These are phyloP conservation scores for Eurytoma adleriae DNA, from an alignment of 2,888 invertebrate genomes.

Conservation along the genomic window DNA sequence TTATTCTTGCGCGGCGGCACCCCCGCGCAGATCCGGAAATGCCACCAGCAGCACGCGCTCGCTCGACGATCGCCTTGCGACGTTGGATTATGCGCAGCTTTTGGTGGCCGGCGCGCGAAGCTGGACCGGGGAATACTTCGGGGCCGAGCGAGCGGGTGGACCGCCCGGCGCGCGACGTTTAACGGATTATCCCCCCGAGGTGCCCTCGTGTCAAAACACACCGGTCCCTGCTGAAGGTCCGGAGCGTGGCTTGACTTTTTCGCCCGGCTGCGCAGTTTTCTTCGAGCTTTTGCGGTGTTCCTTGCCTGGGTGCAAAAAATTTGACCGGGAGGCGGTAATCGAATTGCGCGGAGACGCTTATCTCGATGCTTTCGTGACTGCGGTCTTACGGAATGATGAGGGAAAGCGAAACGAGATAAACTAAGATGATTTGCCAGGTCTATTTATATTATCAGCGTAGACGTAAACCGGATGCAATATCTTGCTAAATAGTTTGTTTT, in stretches of 20 bases:
- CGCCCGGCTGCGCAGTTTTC: background rate
- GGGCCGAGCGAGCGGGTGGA: conserved; percentile 52
- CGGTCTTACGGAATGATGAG: background rate
- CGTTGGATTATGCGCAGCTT: too few species aligned
- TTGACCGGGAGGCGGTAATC: background rate
- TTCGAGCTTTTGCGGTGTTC: too few species aligned
- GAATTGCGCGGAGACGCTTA: background rate
- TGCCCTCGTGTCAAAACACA: conserved; percentile 74
- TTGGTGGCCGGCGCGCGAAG: too few species aligned
- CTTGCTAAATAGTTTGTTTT: too few species aligned
- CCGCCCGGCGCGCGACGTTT: conserved; percentile 70
- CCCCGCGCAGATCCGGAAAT: too few species aligned
- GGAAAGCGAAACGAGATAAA: too few species aligned
- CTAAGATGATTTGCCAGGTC: too few species aligned
- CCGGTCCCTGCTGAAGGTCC: conserved; percentile 53
- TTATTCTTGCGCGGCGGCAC: background rate
- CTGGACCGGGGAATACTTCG: conserved; percentile 10
- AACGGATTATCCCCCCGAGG: conserved; percentile 72
- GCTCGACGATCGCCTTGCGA: too few species aligned
- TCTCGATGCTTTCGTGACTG: background rate
- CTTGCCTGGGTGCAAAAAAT: background rate
- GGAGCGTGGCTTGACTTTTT: conserved; percentile 68
- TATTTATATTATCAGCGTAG: too few species aligned
- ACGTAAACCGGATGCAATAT: too few species aligned
- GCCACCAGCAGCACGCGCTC: conserved; percentile 51